Percentiles rank a stretch among this genome's conserved stretches.
Conservation (phyloP, 2,888 invertebrate genomes). For the Leptogaster cylindrica region DNA sequence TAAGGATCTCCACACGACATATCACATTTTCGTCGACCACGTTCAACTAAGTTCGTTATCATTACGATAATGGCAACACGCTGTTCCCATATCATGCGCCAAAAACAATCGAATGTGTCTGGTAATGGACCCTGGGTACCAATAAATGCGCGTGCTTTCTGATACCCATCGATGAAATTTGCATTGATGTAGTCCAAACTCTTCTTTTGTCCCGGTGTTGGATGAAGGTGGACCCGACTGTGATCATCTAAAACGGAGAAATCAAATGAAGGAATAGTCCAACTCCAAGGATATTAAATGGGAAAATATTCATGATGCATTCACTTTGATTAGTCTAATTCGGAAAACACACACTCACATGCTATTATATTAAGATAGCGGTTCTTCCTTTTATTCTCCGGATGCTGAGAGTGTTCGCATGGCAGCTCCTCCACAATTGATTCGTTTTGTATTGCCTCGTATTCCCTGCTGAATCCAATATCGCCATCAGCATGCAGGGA, state of each 20-base stretch:
- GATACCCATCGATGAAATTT: conserved; percentile 93
- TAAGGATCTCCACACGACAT: too few relatives aligned
- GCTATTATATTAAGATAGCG: conserved; percentile 95
- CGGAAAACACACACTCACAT: conserved; percentile 82
- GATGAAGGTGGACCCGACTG: conserved; percentile 83
- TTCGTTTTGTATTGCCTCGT: conserved; percentile 85
- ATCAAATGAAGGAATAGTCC: too few relatives aligned
- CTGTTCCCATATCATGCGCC: conserved; percentile 99
- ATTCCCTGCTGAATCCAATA: conserved; percentile 94
- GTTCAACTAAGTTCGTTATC: conserved; percentile 96
- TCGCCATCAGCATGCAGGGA: conserved; percentile 91
- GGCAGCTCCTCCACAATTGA: conserved; percentile 77
- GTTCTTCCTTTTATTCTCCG: conserved; percentile 93
- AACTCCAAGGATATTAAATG: too few relatives aligned
- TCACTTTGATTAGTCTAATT: conserved; percentile 15
- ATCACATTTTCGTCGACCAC: conserved; percentile 95
- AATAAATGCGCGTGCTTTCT: conserved; percentile 86
- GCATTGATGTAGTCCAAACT: conserved; percentile 92
- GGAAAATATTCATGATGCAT: conserved; percentile 33
- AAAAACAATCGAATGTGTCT: conserved; percentile 92
- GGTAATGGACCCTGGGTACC: conserved; percentile 96
- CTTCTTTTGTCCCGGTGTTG: conserved; percentile 75
- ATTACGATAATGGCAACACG: conserved; percentile 92
- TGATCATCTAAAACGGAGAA: conserved; percentile 80
- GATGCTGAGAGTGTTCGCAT: conserved; percentile 86